Evolutionary conservation across 2,113 vertebrate species (phyloP).

Genomic region (Oryzias celebensis): DNA sequence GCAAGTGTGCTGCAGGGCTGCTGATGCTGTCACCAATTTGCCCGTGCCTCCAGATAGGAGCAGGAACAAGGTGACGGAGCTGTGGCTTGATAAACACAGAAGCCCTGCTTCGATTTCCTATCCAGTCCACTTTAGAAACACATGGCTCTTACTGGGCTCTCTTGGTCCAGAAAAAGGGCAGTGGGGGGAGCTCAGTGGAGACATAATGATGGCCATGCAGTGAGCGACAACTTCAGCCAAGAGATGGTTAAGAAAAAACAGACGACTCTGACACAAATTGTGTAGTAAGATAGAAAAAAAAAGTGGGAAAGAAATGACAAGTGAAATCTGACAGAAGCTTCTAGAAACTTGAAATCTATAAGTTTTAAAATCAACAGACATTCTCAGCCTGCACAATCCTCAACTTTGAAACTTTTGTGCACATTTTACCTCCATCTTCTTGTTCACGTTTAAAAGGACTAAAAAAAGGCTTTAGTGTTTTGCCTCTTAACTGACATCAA

Average conservation of each 20-base stretch:
- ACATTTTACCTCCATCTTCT: conserved; percentile 10
- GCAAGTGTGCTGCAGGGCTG: conserved; percentile 64
- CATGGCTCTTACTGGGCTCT: conserved; percentile 75
- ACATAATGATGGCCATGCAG: conserved; percentile 49
- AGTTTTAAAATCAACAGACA: conserved; percentile 17
- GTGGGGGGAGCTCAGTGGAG: conserved; percentile 33
- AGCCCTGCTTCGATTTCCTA: conserved; percentile 78
- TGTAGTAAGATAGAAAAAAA: conserved; percentile 6
- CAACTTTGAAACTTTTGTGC: conserved; percentile 12
- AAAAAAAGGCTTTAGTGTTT: conserved; percentile 53
- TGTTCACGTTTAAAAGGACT: conserved; percentile 33
- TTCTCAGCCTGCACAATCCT: background rate
- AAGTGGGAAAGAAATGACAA: conserved; percentile 20
- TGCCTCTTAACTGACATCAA: conserved; percentile 66
- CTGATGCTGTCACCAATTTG: conserved; percentile 77
- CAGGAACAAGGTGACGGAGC: conserved; percentile 79
- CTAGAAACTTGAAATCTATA: background rate
- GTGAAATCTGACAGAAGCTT: conserved; percentile 4
- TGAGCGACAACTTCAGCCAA: conserved; percentile 38
- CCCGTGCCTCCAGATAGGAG: conserved; percentile 69
- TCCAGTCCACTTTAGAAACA: conserved; percentile 83
- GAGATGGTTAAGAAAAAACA: conserved; percentile 16
- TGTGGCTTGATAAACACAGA: conserved; percentile 84
- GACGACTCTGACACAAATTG: conserved; percentile 14
- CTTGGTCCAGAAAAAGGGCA: conserved; percentile 34